Evolutionary conservation across 2,888 invertebrate species (phyloP).

Genomic region (Ectobius pallidus): DNA sequence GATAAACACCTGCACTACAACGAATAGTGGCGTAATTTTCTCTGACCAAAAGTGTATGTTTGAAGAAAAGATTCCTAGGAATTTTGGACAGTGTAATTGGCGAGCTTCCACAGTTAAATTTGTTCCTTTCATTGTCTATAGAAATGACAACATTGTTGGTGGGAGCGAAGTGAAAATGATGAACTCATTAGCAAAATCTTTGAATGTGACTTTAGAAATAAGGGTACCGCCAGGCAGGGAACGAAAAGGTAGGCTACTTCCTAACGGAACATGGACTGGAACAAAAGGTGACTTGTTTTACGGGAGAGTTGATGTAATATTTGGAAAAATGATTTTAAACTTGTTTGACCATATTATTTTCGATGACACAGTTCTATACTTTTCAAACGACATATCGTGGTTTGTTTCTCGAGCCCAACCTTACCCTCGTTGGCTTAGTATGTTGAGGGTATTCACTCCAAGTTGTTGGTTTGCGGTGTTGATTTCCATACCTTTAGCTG

Average conservation of each 20-base stretch:
- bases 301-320: not conserved
- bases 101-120: not conserved
- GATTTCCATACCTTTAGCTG: not conserved
- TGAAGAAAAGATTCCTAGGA: not conserved
- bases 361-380: not conserved
- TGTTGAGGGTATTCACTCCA: not conserved
- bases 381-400: not conserved
- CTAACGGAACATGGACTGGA: conserved; percentile 6
- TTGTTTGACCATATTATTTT: not conserved
- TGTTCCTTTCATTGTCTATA: no score
- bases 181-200: not conserved
- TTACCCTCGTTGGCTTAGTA: conserved; percentile 5
- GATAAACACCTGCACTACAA: not conserved
- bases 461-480: not conserved
- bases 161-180: not conserved
- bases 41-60: not conserved
- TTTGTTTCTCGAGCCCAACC: not conserved
- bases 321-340: not conserved
- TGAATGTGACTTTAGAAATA: not conserved
- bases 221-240: not conserved
- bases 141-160: not conserved
- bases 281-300: not conserved
- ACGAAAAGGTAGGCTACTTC: not conserved
- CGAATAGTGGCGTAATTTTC: not conserved
- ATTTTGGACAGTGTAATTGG: not conserved